These are phyloP conservation scores for Microcebus ravelobensis DNA, from an alignment of 2,113 vertebrate species.

Conservation along the genomic window DNA sequence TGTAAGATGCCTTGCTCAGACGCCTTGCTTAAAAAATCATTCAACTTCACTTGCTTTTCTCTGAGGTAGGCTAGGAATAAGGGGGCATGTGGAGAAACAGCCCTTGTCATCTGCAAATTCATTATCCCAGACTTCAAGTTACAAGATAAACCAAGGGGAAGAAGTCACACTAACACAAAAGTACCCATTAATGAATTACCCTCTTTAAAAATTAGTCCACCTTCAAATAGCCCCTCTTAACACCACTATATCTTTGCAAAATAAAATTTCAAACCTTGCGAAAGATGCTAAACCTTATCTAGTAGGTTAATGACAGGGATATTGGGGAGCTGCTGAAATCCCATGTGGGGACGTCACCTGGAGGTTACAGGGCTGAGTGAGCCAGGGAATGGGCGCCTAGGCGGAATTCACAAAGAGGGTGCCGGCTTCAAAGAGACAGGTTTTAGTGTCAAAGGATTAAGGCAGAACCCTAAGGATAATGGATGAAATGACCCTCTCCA, in stretches of 20 bases:
- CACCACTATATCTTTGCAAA: not conserved
- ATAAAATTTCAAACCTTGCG: not conserved
- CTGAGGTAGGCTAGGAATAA: not conserved
- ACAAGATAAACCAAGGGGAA: not conserved
- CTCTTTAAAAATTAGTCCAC: not conserved
- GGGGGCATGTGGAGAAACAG: not conserved
- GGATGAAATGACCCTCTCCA: not conserved
- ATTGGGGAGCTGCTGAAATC: not conserved
- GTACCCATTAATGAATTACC: not conserved
- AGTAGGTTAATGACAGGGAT: not conserved
- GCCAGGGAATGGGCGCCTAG: fast-evolving
- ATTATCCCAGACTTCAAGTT: not conserved
- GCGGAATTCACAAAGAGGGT: not conserved
- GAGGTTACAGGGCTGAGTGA: too few species aligned
- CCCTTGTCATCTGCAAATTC: not conserved
- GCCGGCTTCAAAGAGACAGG: not conserved
- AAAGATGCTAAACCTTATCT: not conserved
- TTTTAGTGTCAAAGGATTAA: not conserved
- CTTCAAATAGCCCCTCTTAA: not conserved
- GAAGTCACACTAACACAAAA: not conserved
- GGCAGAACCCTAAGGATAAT: not conserved
- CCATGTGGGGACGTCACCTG: not conserved
- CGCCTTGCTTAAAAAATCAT: not conserved
- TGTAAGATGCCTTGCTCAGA: too few species aligned
- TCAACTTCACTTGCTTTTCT: not conserved